phyloP scores from a whole-genome alignment of 2,888 invertebrate species.

The Tachina grossa region DNA sequence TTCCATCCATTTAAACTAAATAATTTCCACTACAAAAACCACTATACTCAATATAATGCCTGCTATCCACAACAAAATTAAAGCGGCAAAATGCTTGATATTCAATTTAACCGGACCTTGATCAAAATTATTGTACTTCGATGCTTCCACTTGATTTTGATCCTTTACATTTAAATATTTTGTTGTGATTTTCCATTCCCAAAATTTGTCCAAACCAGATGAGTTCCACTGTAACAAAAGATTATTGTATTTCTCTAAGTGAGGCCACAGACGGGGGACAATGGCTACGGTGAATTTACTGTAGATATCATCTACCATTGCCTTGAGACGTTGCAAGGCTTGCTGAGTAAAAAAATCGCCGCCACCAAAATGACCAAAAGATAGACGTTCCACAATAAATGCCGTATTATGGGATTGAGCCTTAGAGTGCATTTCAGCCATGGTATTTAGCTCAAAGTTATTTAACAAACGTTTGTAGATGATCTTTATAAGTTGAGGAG shows the following conservation, averaged over 20 bases:
- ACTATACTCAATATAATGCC: slow-evolving; percentile 70
- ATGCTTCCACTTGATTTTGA: slow-evolving; percentile 76
- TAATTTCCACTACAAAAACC: slow-evolving; percentile 2
- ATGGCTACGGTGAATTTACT: slow-evolving; percentile 86
- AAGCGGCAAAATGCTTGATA: slow-evolving; percentile 77
- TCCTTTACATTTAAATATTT: slow-evolving; percentile 75
- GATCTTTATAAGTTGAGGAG: neutral
- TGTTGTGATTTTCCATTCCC: slow-evolving; percentile 84
- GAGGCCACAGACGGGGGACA: slow-evolving; percentile 86
- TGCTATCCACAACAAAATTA: slow-evolving; percentile 77
- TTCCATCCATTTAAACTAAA: neutral
- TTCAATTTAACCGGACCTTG: slow-evolving; percentile 75
- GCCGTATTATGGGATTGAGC: slow-evolving; percentile 84
- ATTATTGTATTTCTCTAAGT: slow-evolving; percentile 84
- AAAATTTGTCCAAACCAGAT: slow-evolving; percentile 86
- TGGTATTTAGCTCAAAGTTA: slow-evolving; percentile 29
- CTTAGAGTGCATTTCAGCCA: slow-evolving; percentile 76
- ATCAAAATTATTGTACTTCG: slow-evolving; percentile 72
- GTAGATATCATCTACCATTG: slow-evolving; percentile 87
- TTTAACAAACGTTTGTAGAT: slow-evolving; percentile 4
- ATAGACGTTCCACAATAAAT: slow-evolving; percentile 86
- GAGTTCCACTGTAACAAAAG: slow-evolving; percentile 85
- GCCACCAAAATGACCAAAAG: slow-evolving; percentile 79
- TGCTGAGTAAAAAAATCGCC: slow-evolving; percentile 83
- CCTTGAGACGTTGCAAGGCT: slow-evolving; percentile 84